phyloP scores from a whole-genome alignment of 2,888 invertebrate genomes.

The Unio pictorum region DNA sequence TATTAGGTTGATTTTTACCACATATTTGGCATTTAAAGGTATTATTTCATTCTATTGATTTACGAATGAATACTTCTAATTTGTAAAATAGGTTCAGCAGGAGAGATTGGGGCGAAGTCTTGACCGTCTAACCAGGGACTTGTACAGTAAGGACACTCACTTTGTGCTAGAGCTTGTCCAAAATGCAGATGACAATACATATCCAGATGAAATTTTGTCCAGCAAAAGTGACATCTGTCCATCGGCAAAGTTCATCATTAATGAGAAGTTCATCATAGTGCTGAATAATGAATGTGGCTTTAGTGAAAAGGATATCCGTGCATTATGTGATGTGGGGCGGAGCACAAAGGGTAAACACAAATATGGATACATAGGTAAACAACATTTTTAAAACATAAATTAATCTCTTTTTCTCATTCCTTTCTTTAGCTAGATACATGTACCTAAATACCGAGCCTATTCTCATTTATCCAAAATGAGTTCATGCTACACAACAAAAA shows the following conservation, averaged over 20 bases:
- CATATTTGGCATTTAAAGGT: too few species aligned
- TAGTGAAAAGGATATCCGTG: slow-evolving; percentile 58
- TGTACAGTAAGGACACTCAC: slow-evolving; percentile 51
- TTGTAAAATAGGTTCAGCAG: slow-evolving; percentile 19
- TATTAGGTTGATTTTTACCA: too few species aligned
- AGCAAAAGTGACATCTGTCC: slow-evolving; percentile 24
- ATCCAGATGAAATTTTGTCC: background rate
- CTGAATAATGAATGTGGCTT: slow-evolving; percentile 70
- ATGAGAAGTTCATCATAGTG: slow-evolving; percentile 46
- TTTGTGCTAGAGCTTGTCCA: slow-evolving; percentile 62
- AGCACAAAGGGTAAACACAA: slow-evolving; percentile 68
- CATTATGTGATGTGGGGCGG: slow-evolving; percentile 69
- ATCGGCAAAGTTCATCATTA: slow-evolving; percentile 54
- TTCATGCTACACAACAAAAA: too few species aligned
- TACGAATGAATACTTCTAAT: too few species aligned
- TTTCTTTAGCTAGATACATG: too few species aligned
- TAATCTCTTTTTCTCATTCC: too few species aligned
- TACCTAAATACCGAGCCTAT: too few species aligned
- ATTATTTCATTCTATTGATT: too few species aligned
- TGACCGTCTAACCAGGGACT: slow-evolving; percentile 54
- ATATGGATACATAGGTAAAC: slow-evolving; percentile 65
- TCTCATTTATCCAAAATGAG: too few species aligned
- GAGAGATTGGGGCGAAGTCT: slow-evolving; percentile 65
- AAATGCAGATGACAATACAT: slow-evolving; percentile 70
- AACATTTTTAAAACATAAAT: too few species aligned